These are phyloP conservation scores for Nyctibius grandis DNA, from an alignment of 2,797 vertebrate species.

Conservation along the genomic window DNA sequence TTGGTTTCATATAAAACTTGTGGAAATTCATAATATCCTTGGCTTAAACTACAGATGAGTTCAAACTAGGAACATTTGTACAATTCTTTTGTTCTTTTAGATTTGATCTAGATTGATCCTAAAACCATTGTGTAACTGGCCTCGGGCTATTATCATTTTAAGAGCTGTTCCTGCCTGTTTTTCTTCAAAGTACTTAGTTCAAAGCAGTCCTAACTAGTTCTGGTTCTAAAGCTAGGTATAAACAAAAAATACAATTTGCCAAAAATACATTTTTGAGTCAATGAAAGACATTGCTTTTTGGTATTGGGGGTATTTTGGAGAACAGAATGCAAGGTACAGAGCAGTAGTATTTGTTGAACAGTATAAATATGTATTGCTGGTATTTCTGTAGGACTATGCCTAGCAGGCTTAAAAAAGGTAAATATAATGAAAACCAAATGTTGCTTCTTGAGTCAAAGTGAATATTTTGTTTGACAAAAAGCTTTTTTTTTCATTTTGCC, in stretches of 20 bases:
- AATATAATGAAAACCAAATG: constrained; percentile 11
- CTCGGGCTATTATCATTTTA: not conserved
- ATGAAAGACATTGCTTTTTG: not conserved
- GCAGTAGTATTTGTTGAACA: not conserved
- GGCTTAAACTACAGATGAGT: not conserved
- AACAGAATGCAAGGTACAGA: not conserved
- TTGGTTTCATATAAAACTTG: not conserved
- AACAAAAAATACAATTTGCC: not conserved
- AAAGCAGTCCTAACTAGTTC: not conserved
- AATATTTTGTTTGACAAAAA: not conserved
- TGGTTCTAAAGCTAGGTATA: not conserved
- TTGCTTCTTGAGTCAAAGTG: not conserved
- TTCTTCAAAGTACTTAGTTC: not conserved
- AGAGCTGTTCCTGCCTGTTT: not conserved
- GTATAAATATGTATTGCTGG: not conserved
- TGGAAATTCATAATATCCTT: not conserved
- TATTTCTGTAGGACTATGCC: not conserved
- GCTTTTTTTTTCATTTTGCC: constrained; percentile 7
- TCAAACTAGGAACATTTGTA: not conserved
- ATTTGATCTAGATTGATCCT: not conserved
- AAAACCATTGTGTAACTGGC: not conserved
- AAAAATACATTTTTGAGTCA: not conserved
- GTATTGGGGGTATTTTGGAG: not conserved
- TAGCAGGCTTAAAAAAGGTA: not conserved
- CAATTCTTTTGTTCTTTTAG: not conserved